These are phyloP conservation scores for Acanthosepion esculentum DNA, from an alignment of 2,888 invertebrate species.

Conservation along the genomic window DNA sequence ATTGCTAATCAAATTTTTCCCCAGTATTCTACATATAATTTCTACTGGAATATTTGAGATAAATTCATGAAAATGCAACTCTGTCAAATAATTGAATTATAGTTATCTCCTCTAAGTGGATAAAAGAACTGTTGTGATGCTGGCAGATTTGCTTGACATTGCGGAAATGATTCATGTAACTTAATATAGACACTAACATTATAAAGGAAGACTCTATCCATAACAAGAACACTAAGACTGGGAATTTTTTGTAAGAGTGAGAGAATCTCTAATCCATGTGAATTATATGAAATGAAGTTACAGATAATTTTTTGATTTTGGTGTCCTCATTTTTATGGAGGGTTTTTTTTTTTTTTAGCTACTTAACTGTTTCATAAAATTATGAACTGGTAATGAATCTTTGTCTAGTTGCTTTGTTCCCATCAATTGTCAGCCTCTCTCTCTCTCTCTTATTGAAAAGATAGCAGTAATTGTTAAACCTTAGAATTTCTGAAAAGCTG, in stretches of 20 bases:
- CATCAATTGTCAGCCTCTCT: neutral
- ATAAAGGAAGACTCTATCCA: neutral
- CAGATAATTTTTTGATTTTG: neutral
- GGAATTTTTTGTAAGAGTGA: neutral
- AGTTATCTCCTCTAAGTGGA: neutral
- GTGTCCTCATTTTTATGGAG: neutral
- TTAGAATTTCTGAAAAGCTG: too few relatives aligned
- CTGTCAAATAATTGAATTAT: neutral
- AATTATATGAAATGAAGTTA: neutral
- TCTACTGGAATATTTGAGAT: neutral
- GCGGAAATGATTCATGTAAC: neutral
- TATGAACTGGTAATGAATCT: neutral
- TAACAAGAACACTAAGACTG: neutral
- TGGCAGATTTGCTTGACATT: neutral
- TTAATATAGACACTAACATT: neutral
- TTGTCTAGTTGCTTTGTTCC: neutral
- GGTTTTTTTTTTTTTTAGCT: neutral
- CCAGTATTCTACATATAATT: too few relatives aligned
- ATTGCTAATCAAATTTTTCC: too few relatives aligned
- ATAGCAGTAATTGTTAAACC: too few relatives aligned
- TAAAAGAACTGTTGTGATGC: neutral
- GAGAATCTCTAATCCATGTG: neutral
- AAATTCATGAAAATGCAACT: neutral
- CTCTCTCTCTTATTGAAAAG: too few relatives aligned
- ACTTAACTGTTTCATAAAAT: slow-evolving; percentile 11